Conservation (phyloP, 2,888 invertebrate genomes). For the Sialis lutaria region DNA sequence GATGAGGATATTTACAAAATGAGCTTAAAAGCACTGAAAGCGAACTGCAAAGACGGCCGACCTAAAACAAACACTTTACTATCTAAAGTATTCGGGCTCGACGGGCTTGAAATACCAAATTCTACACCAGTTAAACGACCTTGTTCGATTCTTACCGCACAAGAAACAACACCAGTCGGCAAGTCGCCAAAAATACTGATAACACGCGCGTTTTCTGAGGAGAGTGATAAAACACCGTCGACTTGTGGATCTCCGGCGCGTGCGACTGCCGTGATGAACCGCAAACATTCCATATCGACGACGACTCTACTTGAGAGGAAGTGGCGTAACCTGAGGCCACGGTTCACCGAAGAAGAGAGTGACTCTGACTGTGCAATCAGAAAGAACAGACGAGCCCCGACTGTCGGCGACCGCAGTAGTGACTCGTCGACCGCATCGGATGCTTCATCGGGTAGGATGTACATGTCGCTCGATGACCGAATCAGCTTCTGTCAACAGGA, state of each 20-base stretch:
- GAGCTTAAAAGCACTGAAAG: constrained; percentile 9
- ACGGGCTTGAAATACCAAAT: constrained; percentile 16
- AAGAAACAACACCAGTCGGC: constrained; percentile 16
- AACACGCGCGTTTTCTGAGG: constrained; percentile 55
- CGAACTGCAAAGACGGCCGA: constrained; percentile 17
- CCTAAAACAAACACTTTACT: constrained; percentile 36
- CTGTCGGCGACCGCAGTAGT: constrained; percentile 20
- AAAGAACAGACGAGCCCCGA: constrained; percentile 12
- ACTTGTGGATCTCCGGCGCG: constrained; percentile 22
- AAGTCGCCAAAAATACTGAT: constrained; percentile 54
- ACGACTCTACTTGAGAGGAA: constrained; percentile 24
- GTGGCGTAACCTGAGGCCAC: constrained; percentile 20
- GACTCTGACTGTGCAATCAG: constrained; percentile 16
- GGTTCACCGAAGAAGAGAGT: constrained; percentile 15
- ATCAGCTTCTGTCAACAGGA: constrained; percentile 5
- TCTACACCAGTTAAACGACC: constrained; percentile 13
- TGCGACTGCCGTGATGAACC: constrained; percentile 15
- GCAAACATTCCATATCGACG: constrained; percentile 24
- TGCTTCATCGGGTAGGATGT: constrained; percentile 22
- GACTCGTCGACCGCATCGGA: constrained; percentile 29
- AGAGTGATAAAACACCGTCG: constrained; percentile 40
- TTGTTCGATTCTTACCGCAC: constrained; percentile 16
- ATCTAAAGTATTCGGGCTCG: constrained; percentile 38
- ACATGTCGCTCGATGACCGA: constrained; percentile 23
- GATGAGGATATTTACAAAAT: constrained; percentile 20